phyloP scores from a whole-genome alignment of 2,888 invertebrate species.

The Eupithecia subumbrata region DNA sequence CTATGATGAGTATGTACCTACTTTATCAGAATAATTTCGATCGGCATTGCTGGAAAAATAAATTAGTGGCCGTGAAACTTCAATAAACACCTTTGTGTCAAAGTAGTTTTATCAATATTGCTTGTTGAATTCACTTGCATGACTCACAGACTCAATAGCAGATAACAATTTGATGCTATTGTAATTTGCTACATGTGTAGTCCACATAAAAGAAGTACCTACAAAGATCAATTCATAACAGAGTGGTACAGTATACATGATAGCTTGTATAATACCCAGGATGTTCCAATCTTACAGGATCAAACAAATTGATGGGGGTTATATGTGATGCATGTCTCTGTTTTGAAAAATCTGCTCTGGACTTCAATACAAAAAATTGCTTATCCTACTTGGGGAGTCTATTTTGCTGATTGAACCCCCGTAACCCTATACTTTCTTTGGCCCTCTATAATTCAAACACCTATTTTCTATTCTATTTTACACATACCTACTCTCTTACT shows the following conservation, averaged over 20 bases:
- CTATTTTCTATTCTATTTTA: too few species aligned
- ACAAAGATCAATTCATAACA: not conserved
- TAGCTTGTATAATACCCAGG: not conserved
- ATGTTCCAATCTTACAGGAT: not conserved
- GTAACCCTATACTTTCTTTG: too few species aligned
- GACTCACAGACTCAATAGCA: not conserved
- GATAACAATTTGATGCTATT: not conserved
- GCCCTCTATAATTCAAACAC: too few species aligned
- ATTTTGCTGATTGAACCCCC: too few species aligned
- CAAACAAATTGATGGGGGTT: not conserved
- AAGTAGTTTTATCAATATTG: slow-evolving; percentile 28
- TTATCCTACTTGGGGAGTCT: too few species aligned
- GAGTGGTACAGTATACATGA: not conserved
- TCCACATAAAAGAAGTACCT: not conserved
- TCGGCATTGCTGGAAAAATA: not conserved
- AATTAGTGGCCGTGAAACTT: slow-evolving; percentile 25
- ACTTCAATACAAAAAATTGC: too few species aligned
- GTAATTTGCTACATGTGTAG: not conserved
- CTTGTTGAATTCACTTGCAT: slow-evolving; percentile 6
- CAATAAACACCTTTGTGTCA: slow-evolving; percentile 36
- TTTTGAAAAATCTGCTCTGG: too few species aligned
- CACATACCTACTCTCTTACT: too few species aligned
- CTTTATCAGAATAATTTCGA: slow-evolving; percentile 31
- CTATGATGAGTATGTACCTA: slow-evolving; percentile 71
- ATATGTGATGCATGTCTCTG: not conserved